Percentiles rank a stretch among this genome's conserved stretches.
These are phyloP conservation scores for Ophioninae sp. DNA, from an alignment of 2,888 invertebrate genomes.

Conservation along the genomic window DNA sequence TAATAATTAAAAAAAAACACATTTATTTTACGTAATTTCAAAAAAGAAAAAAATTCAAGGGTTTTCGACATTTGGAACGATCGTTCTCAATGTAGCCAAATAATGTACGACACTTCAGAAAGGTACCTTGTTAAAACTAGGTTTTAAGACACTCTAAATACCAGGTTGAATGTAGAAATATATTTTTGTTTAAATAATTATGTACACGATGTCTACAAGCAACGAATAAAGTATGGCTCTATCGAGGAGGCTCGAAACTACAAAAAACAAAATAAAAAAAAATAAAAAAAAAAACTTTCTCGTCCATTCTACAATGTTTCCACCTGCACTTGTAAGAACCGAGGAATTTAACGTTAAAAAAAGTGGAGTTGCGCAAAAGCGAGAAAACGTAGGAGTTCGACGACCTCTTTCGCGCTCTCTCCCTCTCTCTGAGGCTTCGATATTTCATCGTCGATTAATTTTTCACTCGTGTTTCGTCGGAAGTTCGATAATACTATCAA, in stretches of 20 bases:
- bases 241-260: conserved; percentile 7
- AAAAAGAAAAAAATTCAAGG: neutral
- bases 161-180: conserved; percentile 29
- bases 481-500: conserved; percentile 56
- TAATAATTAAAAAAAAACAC: neutral
- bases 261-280: conserved; percentile 16
- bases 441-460: conserved; percentile 57
- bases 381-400: conserved; percentile 38
- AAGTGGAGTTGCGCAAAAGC: conserved; percentile 13
- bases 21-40: no score
- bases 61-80: neutral
- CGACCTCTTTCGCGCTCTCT: conserved; percentile 24
- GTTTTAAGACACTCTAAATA: conserved; percentile 59
- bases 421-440: neutral
- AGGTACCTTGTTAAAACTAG: conserved; percentile 77
- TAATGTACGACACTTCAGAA: conserved; percentile 74
- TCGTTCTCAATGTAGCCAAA: conserved; percentile 68
- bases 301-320: neutral
- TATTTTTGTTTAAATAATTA: conserved; percentile 18
- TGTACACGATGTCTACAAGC: neutral
- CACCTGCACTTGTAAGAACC: neutral
- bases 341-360: conserved; percentile 34
- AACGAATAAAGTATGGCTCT: conserved; percentile 18
- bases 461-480: conserved; percentile 27
- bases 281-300: conserved; percentile 24